Evolutionary conservation across 2,888 invertebrate genomes (phyloP).

Genomic region (Megalurothrips usitatus): DNA sequence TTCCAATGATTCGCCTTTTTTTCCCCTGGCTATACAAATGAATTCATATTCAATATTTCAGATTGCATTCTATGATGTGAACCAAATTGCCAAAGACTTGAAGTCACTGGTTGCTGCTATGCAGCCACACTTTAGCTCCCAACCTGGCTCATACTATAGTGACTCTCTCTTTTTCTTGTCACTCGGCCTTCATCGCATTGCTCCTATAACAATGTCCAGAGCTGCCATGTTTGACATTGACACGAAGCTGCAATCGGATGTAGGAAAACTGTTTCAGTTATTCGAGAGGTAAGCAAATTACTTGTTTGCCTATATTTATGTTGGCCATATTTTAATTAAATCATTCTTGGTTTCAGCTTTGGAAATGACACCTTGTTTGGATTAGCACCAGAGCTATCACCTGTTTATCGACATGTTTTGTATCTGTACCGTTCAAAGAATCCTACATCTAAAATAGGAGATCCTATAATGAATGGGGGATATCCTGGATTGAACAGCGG

Average conservation of each 20-base stretch:
- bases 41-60: conserved; percentile 44
- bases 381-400: conserved; percentile 67
- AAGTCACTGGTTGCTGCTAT: conserved; percentile 60
- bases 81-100: conserved; percentile 55
- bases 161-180: conserved; percentile 75
- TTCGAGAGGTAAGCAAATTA: conserved; percentile 53
- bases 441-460: conserved; percentile 59
- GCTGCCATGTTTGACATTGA: conserved; percentile 74
- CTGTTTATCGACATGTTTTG: conserved; percentile 72
- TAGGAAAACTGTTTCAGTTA: conserved; percentile 60
- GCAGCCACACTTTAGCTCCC: conserved; percentile 60
- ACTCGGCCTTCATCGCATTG: conserved; percentile 64
- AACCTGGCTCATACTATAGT: conserved; percentile 65
- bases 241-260: conserved; percentile 65
- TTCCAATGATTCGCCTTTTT: not conserved
- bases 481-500: conserved; percentile 80
- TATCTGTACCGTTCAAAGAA: conserved; percentile 61
- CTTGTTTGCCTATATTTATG: not conserved
- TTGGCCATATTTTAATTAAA: conserved; percentile 28
- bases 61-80: conserved; percentile 59
- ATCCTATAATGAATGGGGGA: conserved; percentile 50
- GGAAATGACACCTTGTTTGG: conserved; percentile 61
- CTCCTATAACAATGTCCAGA: conserved; percentile 55
- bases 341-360: conserved; percentile 50
- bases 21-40: conserved; percentile 40